Percentiles rank a stretch among this genome's conserved stretches.
These are phyloP conservation scores for Platycercus adscitus DNA, from an alignment of 2,113 vertebrate species.

Conservation along the genomic window DNA sequence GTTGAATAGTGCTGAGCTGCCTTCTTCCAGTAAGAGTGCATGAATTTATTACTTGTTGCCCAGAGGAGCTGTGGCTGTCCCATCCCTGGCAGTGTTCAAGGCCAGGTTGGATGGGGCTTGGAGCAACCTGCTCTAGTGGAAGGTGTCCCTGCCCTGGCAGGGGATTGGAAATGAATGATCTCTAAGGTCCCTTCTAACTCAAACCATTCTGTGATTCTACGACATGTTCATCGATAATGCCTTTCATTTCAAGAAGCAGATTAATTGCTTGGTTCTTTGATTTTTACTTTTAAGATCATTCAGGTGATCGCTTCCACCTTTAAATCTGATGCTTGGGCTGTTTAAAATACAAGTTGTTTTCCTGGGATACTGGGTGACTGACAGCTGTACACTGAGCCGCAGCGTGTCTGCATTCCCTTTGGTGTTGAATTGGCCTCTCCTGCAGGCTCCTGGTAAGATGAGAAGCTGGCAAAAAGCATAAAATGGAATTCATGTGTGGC, in stretches of 20 bases:
- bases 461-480: constrained; percentile 15
- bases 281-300: not conserved
- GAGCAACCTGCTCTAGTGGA: not conserved
- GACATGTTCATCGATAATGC: rapidly evolving
- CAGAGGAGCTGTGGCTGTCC: not conserved
- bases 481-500: not conserved
- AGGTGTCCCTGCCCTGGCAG: not conserved
- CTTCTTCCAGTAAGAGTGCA: not conserved
- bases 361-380: not conserved
- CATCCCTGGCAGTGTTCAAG: not conserved
- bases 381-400: not conserved
- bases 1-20: not conserved
- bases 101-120: not conserved
- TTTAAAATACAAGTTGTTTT: not conserved
- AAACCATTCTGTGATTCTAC: not conserved
- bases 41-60: not conserved
- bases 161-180: not conserved
- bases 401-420: not conserved
- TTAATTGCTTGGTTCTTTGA: not conserved
- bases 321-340: not conserved
- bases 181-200: not conserved
- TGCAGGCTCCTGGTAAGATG: constrained; percentile 14
- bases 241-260: not conserved
- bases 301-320: not conserved
- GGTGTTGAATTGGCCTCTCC: not conserved